These are phyloP conservation scores for Synodontis membranacea DNA, from an alignment of 2,113 vertebrate species.

Conservation along the genomic window DNA sequence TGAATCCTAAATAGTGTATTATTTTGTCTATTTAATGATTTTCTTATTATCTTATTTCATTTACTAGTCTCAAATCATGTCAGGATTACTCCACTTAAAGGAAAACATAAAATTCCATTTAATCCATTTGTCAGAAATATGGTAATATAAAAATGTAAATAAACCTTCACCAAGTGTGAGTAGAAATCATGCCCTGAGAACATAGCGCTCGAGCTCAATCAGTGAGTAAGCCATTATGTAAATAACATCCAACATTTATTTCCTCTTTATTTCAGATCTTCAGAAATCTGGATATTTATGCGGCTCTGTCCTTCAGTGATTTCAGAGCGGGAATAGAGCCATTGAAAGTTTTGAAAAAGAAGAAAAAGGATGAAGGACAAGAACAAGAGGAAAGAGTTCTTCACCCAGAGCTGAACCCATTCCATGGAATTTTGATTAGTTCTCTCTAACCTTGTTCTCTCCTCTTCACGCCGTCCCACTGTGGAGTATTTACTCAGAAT, in stretches of 20 bases:
- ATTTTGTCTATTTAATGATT: not conserved
- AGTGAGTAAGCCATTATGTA: not conserved
- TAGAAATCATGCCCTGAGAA: not conserved
- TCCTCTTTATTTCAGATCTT: not conserved
- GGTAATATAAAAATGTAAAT: not conserved
- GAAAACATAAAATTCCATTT: not conserved
- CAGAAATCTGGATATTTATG: not conserved
- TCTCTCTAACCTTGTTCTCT: conserved; percentile 28
- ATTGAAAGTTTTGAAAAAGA: not conserved
- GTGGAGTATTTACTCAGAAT: conserved; percentile 53
- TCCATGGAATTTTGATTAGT: conserved; percentile 40
- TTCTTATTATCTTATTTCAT: not conserved
- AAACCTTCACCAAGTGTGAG: not conserved
- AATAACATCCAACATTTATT: not conserved
- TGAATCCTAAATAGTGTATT: too few relatives aligned
- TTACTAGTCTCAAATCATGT: too few relatives aligned
- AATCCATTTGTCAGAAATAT: too few relatives aligned
- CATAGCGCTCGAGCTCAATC: not conserved
- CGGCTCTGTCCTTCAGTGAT: not conserved
- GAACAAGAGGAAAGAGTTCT: not conserved
- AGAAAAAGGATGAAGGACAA: not conserved
- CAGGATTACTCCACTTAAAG: not conserved
- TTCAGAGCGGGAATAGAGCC: not conserved
- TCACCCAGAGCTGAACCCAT: conserved; percentile 4
- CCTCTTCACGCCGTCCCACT: conserved; percentile 32